A percentile compares a stretch with the other conserved stretches of the same genome.
Conservation (phyloP, 2,888 invertebrate genomes). For the Disparrhopalites patrizii region DNA sequence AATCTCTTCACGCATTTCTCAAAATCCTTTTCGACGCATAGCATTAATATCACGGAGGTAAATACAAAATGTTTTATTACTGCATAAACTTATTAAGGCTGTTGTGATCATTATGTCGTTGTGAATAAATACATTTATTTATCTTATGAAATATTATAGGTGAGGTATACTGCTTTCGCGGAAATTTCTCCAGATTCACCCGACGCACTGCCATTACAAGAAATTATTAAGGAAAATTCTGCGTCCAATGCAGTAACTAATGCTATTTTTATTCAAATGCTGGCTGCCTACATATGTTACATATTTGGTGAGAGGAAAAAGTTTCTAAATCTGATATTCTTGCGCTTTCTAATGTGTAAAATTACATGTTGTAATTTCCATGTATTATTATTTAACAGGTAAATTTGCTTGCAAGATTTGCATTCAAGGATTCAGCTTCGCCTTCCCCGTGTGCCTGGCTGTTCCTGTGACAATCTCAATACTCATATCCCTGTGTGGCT, state of each 20-base stretch:
- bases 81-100: neutral
- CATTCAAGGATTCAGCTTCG: conserved; percentile 95
- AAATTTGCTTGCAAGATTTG: conserved; percentile 96
- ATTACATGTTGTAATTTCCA: neutral
- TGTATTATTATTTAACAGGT: conserved; percentile 53
- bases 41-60: conserved; percentile 72
- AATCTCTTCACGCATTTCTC: conserved; percentile 73
- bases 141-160: conserved; percentile 1
- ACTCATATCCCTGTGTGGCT: conserved; percentile 80
- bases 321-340: too few relatives aligned
- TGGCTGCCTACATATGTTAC: conserved; percentile 81
- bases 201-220: conserved; percentile 59
- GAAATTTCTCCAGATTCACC: conserved; percentile 62
- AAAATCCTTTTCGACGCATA: conserved; percentile 70
- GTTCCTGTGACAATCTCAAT: conserved; percentile 85
- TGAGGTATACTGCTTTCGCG: conserved; percentile 12
- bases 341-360: neutral
- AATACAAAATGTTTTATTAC: conserved; percentile 2
- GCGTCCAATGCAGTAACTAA: conserved; percentile 36
- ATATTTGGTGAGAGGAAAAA: conserved; percentile 62
- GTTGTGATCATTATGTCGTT: neutral
- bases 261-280: conserved; percentile 65
- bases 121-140: neutral
- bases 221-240: conserved; percentile 43
- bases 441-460: conserved; percentile 89